Evolutionary conservation across 2,888 invertebrate genomes (phyloP).

Genomic region (Amorpha juglandis): DNA sequence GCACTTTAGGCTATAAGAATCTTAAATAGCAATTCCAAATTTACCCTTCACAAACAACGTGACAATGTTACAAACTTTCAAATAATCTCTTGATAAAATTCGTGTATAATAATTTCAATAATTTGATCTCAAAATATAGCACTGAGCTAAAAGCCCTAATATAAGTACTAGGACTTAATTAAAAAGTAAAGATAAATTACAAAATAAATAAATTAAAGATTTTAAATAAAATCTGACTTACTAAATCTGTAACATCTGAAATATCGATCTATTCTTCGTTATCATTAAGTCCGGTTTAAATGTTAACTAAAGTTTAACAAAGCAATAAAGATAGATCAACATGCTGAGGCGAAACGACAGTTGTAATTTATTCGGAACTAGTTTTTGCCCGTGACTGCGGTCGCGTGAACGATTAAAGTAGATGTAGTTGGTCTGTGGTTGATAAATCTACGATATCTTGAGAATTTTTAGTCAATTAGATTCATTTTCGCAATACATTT

Average conservation of each 20-base stretch:
- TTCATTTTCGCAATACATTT: constrained; percentile 1
- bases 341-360: constrained; percentile 20
- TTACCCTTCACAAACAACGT: too few relatives aligned
- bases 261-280: constrained; percentile 1
- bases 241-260: constrained; percentile 15
- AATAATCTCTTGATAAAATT: too few relatives aligned
- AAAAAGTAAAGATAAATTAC: too few relatives aligned
- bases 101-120: too few relatives aligned
- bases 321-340: constrained; percentile 24
- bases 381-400: constrained; percentile 13
- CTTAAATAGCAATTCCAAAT: too few relatives aligned
- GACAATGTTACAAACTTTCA: too few relatives aligned
- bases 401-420: constrained; percentile 21
- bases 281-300: constrained; percentile 18
- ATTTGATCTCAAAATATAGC: too few relatives aligned
- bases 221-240: too few relatives aligned
- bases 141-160: too few relatives aligned
- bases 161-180: too few relatives aligned
- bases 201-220: too few relatives aligned
- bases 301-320: constrained; percentile 17
- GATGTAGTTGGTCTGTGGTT: neutral
- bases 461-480: constrained; percentile 15
- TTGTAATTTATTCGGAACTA: constrained; percentile 21
- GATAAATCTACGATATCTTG: constrained; percentile 5
- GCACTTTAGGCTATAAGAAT: too few relatives aligned